phyloP scores from a whole-genome alignment of 2,888 invertebrate genomes.

The Microctonus brassicae region DNA sequence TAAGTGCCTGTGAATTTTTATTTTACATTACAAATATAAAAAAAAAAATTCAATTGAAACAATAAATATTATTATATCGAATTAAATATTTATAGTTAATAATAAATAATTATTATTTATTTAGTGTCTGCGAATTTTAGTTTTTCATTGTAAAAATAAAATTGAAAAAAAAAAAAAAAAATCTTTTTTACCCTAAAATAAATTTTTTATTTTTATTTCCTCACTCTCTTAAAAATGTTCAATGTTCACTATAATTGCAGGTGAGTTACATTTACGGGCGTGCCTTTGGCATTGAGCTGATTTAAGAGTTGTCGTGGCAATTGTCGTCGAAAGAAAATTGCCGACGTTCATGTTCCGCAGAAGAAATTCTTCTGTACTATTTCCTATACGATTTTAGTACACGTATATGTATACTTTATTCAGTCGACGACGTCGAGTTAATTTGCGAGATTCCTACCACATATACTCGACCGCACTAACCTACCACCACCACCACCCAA shows the following conservation, averaged over 20 bases:
- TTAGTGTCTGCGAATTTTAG: no score
- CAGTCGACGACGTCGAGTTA: conserved; percentile 55
- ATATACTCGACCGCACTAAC: conserved; percentile 28
- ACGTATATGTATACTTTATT: conserved; percentile 18
- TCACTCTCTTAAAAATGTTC: not conserved
- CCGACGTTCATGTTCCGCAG: conserved; percentile 59
- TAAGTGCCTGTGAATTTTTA: no score
- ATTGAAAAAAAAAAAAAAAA: not conserved
- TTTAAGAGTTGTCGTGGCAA: conserved; percentile 56
- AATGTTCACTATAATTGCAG: not conserved
- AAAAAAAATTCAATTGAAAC: no score
- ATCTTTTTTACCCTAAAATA: no score
- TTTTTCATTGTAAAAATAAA: not conserved
- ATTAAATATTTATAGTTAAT: no score
- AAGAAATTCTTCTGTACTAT: conserved; percentile 50
- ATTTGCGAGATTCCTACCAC: conserved; percentile 60
- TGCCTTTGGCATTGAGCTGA: conserved; percentile 50
- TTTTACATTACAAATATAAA: no score
- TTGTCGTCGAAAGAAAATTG: conserved; percentile 63
- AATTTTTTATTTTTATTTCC: not conserved
- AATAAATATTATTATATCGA: no score
- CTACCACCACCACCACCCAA: conserved; percentile 20
- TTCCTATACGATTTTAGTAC: not conserved
- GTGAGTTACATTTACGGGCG: conserved; percentile 18
- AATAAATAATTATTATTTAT: no score